Evolutionary conservation across 2,888 invertebrate species (phyloP).

Genomic region (Eubasilissa splendida): DNA sequence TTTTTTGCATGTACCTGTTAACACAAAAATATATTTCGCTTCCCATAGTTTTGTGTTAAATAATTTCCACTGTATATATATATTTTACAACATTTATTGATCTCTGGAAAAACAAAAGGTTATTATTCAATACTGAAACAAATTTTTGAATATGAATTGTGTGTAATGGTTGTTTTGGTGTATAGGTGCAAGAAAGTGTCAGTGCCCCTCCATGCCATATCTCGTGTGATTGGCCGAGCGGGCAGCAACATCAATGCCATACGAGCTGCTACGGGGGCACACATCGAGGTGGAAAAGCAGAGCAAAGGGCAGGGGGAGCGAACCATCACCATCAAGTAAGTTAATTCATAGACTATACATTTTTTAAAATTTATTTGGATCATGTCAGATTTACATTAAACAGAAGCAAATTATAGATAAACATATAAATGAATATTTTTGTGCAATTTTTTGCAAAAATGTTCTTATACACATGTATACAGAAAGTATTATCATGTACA

Average conservation of each 20-base stretch:
- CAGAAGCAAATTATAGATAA: neutral
- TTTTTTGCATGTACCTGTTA: neutral
- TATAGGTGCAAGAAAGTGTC: constrained; percentile 90
- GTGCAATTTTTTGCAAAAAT: too few species aligned
- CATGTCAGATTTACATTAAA: neutral
- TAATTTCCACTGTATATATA: too few species aligned
- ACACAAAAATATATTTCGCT: neutral
- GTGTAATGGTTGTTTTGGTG: neutral
- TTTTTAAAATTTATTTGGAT: too few species aligned
- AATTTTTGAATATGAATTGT: neutral
- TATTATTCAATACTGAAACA: neutral
- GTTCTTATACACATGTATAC: too few species aligned
- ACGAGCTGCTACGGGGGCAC: constrained; percentile 95
- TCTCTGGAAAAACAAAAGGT: neutral
- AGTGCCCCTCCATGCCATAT: constrained; percentile 95
- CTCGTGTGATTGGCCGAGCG: constrained; percentile 96
- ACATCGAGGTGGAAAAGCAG: constrained; percentile 99
- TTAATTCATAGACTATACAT: neutral
- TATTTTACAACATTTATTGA: too few species aligned
- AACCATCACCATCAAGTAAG: constrained; percentile 92
- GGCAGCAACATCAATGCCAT: constrained; percentile 99
- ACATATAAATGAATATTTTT: too few species aligned
- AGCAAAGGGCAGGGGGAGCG: constrained; percentile 94
- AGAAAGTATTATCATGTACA: too few species aligned
- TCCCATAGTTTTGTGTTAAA: neutral